Base-by-base conservation (phyloP, 2,888 invertebrate species). In the Cheilosia impressa region DNA sequence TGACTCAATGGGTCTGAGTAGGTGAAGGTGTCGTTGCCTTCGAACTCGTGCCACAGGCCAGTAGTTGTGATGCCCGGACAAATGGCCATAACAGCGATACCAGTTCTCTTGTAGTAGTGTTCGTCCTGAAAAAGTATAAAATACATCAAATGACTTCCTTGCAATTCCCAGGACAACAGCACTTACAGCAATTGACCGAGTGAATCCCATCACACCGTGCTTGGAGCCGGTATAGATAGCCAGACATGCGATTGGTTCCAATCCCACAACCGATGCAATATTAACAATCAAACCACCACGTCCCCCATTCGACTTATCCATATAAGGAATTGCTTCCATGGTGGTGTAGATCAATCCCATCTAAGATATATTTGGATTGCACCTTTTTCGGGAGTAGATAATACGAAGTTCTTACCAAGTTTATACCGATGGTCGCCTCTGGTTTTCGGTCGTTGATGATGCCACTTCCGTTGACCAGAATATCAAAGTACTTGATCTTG, bases 271-370 rank as follows among this genome's bases (percentile, higher is more conserved):
- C 0, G 92, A 93, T 0, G 92, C 89, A 4, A 92, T 89, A 88
- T 92, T 92, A n/a, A 92, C 89, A 71, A 93, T 91, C 38, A 92
- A 88, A 0, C 92, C 92, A 1, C 93, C 93, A 15, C 89, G 89
- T 4, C 93, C 93, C 0, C 91, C 89, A 66, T 91, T 90, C 58
- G 90, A 89, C 43, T 90, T 91, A 17, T 92, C 90, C 93, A 93
- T 93, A 58, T 91, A 90, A n/a, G 91, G 90, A 75, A 92, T 81
- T 0, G 88, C 90, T 72, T 88, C 89, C 83, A 90, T 65, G 0
- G 90, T 91, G 6, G 92, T 88, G 0, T 91, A 90, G 15, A 90
- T 90, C 27, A 92, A 53, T n/a, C 92, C 93, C 89, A 90, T 89
- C 92, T 93, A 87, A 24, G 34, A 38, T 1, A 10, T 34, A 2